Evolutionary conservation across 64 coral and sea anemone species (phyloP), one percentile per base, ranked within the genome.

Genomic region (Porites lutea): DNA sequence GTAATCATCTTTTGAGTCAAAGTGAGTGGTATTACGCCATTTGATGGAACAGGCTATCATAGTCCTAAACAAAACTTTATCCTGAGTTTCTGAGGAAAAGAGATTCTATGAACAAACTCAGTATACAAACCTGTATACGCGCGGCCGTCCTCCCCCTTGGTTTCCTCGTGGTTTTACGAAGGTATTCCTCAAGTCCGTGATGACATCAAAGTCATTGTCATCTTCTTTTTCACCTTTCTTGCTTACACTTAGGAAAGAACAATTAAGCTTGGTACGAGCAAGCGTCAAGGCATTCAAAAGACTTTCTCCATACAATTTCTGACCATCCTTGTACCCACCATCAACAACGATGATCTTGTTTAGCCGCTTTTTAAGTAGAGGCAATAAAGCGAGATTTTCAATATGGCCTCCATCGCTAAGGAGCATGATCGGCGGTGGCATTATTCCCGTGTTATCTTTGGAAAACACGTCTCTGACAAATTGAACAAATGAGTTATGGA

Each of bases 391-490:
- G 18, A 86, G 66, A 52, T 69, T 86, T 86, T 86, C 82, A 8
- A 69, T 12, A 69, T 86, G 82, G 18, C 19, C 66, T 8, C 66
- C 82, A 51, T 70, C 90, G 65, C 90, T 96, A 60, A 96, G 78
- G 43, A 82, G 55, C 59, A 96, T 54, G 19, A 96, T 67, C n/a
- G 94, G 72, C 55, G 94, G 94, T 2, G 94, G 89, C 44, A 72
- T 75, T 59, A 84, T 70, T 7, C 94, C 94, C 13, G 52, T 16
- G 76, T 96, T 91, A 3, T 58, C 23, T 22, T 83, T 48, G 19
- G 70, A 46, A 46, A 91, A 53, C 3, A 88, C 45, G 4, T 83
- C 51, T 5, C 89, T 68, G 65, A 96, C 88, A 12, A 92, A 83
- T 13, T 85, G 62, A 13, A 92, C 89, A 68, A 92, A 86, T n/a